phyloP scores from a whole-genome alignment of 1,140 invertebrate genomes.

The Oedothorax gibbosus region DNA sequence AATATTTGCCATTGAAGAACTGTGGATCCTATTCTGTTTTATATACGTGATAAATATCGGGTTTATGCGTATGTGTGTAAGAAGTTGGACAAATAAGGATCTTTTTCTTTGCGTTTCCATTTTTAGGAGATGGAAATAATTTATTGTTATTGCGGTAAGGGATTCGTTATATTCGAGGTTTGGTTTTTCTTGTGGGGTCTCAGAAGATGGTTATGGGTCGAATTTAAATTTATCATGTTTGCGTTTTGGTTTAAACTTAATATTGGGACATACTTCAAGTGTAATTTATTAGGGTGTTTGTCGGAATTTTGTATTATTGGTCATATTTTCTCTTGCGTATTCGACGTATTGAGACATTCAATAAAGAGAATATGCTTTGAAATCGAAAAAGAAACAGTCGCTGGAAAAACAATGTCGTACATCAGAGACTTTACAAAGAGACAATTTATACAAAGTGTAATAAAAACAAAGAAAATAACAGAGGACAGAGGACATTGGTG shows the following conservation, averaged over 20 bases:
- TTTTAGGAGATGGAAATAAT: constrained; percentile 29
- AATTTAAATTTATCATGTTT: constrained; percentile 29
- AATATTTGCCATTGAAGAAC: constrained; percentile 51
- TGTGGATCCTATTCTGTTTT: constrained; percentile 24
- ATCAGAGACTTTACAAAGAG: no score
- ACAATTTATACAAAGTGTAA: no score
- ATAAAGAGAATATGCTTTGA: no score
- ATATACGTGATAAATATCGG: constrained; percentile 51
- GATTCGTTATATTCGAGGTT: constrained; percentile 10
- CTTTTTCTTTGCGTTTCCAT: neutral
- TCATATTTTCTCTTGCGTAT: no score
- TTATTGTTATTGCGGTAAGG: constrained; percentile 48
- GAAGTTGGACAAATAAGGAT: constrained; percentile 26
- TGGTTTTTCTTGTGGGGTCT: neutral
- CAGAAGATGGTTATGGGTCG: constrained; percentile 4
- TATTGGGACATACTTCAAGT: constrained; percentile 2
- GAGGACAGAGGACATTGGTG: no score
- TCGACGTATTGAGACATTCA: no score
- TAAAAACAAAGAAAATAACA: no score
- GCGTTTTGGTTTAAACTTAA: constrained; percentile 3
- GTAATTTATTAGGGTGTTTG: no score
- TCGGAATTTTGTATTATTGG: no score
- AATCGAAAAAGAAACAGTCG: no score
- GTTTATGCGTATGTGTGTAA: constrained; percentile 47
- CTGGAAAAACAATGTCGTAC: no score